phyloP scores from a whole-genome alignment of 2,797 vertebrate species.

The Allobates femoralis region DNA sequence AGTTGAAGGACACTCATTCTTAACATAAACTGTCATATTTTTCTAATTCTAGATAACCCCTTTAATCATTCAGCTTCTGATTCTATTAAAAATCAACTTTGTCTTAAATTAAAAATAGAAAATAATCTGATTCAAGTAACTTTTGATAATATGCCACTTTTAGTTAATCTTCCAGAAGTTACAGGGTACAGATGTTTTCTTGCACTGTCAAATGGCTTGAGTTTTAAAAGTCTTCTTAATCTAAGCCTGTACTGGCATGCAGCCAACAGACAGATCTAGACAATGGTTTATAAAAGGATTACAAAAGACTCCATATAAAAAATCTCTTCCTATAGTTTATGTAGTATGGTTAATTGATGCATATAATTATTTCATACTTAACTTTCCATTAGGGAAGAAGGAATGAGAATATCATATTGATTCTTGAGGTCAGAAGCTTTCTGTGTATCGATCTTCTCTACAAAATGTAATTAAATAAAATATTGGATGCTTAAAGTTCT shows the following conservation, averaged over 20 bases:
- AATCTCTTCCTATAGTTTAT: constrained; percentile 7
- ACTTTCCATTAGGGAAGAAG: constrained; percentile 39
- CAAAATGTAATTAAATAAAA: constrained; percentile 44
- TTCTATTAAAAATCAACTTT: background rate
- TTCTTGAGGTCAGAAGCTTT: constrained; percentile 38
- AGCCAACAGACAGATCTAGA: constrained; percentile 30
- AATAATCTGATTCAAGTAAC: background rate
- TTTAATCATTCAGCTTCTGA: background rate
- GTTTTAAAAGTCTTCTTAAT: constrained; percentile 31
- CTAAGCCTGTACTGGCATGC: constrained; percentile 1
- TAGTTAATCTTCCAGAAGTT: constrained; percentile 15
- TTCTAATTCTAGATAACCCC: no score
- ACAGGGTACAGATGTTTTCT: constrained; percentile 21
- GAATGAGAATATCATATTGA: constrained; percentile 41
- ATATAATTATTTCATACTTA: constrained; percentile 47
- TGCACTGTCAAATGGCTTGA: constrained; percentile 22
- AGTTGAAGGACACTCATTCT: no score
- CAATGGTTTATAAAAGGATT: constrained; percentile 5
- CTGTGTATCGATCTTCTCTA: constrained; percentile 25
- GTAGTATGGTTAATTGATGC: constrained; percentile 38
- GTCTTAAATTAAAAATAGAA: background rate
- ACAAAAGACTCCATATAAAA: constrained; percentile 28
- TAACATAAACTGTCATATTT: no score
- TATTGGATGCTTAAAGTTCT: constrained; percentile 26
- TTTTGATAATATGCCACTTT: constrained; percentile 17